Evolutionary conservation across 1,140 invertebrate species (phyloP).

Genomic region (Drosophila seguyi): DNA sequence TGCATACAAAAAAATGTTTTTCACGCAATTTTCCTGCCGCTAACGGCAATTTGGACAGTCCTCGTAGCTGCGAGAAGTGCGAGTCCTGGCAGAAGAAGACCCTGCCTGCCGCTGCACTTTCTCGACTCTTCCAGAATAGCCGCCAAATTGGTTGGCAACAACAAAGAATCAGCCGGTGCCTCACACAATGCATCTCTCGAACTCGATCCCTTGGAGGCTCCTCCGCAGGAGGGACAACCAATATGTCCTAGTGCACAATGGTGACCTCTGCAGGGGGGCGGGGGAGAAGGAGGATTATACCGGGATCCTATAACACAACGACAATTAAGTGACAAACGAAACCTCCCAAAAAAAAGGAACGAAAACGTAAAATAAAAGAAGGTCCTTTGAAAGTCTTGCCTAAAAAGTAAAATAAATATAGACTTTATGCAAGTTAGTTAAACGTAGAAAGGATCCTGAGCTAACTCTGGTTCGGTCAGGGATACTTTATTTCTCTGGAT

Average conservation of each 20-base stretch:
- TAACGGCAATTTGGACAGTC: slow-evolving; percentile 31
- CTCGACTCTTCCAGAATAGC: slow-evolving; percentile 6
- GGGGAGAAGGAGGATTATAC: not conserved
- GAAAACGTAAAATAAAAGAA: not conserved
- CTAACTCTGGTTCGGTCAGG: too few relatives aligned
- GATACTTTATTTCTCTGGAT: not conserved
- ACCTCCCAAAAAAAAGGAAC: not conserved
- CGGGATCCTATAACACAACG: not conserved
- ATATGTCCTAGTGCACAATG: slow-evolving; percentile 4
- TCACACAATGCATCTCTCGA: not conserved
- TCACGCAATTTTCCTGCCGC: slow-evolving; percentile 43
- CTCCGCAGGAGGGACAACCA: not conserved
- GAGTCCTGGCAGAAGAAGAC: not conserved
- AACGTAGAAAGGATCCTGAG: not conserved
- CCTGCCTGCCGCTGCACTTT: not conserved
- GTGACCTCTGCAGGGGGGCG: not conserved
- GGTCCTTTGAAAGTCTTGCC: not conserved
- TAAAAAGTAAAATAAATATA: not conserved
- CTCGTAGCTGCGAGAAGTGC: not conserved
- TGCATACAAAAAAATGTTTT: slow-evolving; percentile 33
- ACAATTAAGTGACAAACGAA: not conserved
- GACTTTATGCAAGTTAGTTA: not conserved
- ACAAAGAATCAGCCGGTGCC: slow-evolving; percentile 3
- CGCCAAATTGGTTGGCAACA: slow-evolving; percentile 4
- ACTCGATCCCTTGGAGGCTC: not conserved